Base-by-base conservation (phyloP, 2,888 invertebrate species). In the Lycocerus yunnanus region DNA sequence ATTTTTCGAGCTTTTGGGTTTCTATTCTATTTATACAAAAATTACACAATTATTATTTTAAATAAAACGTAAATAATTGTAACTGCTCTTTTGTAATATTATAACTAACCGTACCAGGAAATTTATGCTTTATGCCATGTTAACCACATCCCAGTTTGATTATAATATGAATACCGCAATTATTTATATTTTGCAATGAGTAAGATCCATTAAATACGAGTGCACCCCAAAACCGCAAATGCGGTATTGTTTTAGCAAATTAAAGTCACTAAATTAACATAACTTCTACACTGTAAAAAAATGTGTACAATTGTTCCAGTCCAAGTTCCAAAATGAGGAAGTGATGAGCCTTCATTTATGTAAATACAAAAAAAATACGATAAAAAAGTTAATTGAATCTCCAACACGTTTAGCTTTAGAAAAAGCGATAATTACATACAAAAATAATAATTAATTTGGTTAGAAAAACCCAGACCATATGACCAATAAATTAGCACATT, bases 41-140 rank as follows among this genome's bases (percentile, higher is more conserved):
- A n/a, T 43, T 43, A 43, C n/a, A 43, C 43, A 43, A 43, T 13
- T 43, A 43, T 43, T 43, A 43, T 43, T 43, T 43, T 43, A 43
- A n/a, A 43, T 43, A 43, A 43, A 43, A 43, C 43, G 13, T 63
- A 63, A 63, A 63, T 63, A 63, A 63, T 63, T 63, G 61, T 63
- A 18, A 18, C 61, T 63, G 61, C 61, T 63, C 61, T 18, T 63
- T 63, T 18, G 61, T 16, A 63, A 63, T 63, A 20, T n/a, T n/a
- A n/a, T 18, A 43, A 43, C 43, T 43, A 43, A 43, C 43, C 43
- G 43, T 43, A 43, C 43, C 43, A 16, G 61, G 61, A 63, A 63
- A 63, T 63, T 63, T 63, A 18, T 63, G 61, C 61, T 63, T 63
- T 63, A 63, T 20, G 61, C 20, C 20, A 63, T 63, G 61, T 63